phyloP scores from a whole-genome alignment of 1,140 invertebrate genomes.

The Caenorhabditis latens region DNA sequence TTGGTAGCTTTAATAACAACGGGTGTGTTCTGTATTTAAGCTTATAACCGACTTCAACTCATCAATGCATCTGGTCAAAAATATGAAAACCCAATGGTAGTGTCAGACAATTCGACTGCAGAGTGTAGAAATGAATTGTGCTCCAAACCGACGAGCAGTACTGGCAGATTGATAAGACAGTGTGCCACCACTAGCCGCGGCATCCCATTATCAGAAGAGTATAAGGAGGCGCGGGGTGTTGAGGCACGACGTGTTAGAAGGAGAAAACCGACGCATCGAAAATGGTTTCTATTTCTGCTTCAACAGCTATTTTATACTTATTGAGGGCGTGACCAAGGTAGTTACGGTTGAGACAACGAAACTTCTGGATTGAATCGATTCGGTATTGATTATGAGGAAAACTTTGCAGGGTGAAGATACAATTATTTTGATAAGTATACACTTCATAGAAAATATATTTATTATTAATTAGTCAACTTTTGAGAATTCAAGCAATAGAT shows the following conservation, averaged over 20 bases:
- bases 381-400: background rate
- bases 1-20: conserved; percentile 53
- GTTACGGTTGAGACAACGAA: background rate
- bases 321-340: conserved; percentile 26
- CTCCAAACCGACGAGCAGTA: background rate
- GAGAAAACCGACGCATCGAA: conserved; percentile 5
- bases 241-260: background rate
- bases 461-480: too few species aligned
- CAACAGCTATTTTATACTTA: conserved; percentile 35
- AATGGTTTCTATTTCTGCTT: conserved; percentile 3
- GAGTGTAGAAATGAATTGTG: background rate
- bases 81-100: background rate
- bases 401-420: too few species aligned
- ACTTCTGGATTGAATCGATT: background rate
- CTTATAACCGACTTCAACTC: conserved; percentile 49
- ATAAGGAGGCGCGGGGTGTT: background rate
- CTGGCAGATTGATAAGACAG: background rate
- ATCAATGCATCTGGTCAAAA: background rate
- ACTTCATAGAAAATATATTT: too few species aligned
- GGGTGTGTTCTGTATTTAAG: background rate
- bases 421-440: background rate
- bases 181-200: conserved; percentile 12
- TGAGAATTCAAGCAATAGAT: too few species aligned
- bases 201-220: conserved; percentile 13
- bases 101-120: background rate